These are phyloP conservation scores for Glaucopsyche alexis DNA, from an alignment of 2,888 invertebrate genomes.

Conservation along the genomic window DNA sequence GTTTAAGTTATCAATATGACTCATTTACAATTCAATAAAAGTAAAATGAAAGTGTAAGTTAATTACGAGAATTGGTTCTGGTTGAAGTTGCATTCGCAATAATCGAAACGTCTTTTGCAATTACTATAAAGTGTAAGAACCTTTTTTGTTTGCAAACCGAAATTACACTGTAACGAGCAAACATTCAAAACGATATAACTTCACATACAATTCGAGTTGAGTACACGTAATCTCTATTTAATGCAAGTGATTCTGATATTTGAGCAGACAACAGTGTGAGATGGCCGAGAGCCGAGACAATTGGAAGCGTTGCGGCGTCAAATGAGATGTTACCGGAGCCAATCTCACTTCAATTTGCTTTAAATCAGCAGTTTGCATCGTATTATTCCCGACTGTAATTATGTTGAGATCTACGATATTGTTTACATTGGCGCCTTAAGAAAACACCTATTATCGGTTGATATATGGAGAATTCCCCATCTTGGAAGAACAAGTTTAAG, in stretches of 20 bases:
- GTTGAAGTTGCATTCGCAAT: neutral
- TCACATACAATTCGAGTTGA: conserved; percentile 4
- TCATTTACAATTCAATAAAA: too few species aligned
- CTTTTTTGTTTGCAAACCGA: neutral
- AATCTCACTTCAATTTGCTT: conserved; percentile 75
- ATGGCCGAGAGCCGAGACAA: conserved; percentile 56
- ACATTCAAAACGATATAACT: conserved; percentile 16
- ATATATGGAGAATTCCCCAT: conserved; percentile 1
- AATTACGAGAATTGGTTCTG: too few species aligned
- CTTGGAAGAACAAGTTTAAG: conserved; percentile 4
- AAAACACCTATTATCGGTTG: neutral
- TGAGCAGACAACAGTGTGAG: conserved; percentile 56
- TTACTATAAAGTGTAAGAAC: neutral
- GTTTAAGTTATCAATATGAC: too few species aligned
- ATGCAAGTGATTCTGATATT: conserved; percentile 46
- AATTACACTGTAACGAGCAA: neutral
- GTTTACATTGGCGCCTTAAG: conserved; percentile 18
- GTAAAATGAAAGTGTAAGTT: too few species aligned
- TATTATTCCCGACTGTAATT: conserved; percentile 48
- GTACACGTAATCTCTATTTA: conserved; percentile 14
- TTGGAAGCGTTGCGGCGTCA: conserved; percentile 72
- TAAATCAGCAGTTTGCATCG: conserved; percentile 62
- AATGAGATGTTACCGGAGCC: conserved; percentile 71
- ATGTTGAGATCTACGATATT: conserved; percentile 41
- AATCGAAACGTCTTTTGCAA: neutral